Base-by-base conservation (phyloP, 2,888 invertebrate genomes). In the Thymelicus lineola region DNA sequence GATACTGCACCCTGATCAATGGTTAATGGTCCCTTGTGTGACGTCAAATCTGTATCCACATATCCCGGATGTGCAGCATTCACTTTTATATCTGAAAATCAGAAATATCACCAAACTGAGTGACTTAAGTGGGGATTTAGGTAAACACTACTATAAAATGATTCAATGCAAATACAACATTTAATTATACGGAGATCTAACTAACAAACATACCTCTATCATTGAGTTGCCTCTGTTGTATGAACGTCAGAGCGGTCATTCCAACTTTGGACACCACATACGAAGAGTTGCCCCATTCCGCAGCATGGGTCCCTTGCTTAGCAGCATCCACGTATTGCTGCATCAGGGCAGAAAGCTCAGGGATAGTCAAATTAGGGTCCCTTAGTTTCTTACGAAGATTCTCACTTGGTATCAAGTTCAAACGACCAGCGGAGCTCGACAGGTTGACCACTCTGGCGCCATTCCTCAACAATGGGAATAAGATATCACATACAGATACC, bases 51-150 rank as follows among this genome's bases (percentile, higher is more conserved):
- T 0, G 97, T 97, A 75, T 94, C 94, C 0, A 97, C 97, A 83
- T 95, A 97, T 0, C 97, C 97, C 0, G 97, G 97, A 84, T 96
- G 96, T 1, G 96, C 96, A 4, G 95, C 89, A 86, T 97, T 97
- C 14, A 96, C 94, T 73, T 94, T 94, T 67, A 97, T 94, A 75
- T 96, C 96, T 86, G 95, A 85, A 75, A 91, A 79, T 14, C 59
- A 61, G 69, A 71, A 36, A n/a, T 20, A 70, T 3, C 28, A 42
- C 12, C 42, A 28, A 28, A n/a, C n/a, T n/a, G n/a, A n/a, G n/a
- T n/a, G n/a, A n/a, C n/a, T n/a, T n/a, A n/a, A n/a, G n/a, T n/a
- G n/a, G n/a, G n/a, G n/a, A n/a, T n/a, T n/a, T n/a, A n/a, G n/a
- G n/a, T n/a, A n/a, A n/a, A n/a, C n/a, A n/a, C n/a, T n/a, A n/a